Conservation (phyloP, 2,888 invertebrate genomes). For the Pelosia muscerda region DNA sequence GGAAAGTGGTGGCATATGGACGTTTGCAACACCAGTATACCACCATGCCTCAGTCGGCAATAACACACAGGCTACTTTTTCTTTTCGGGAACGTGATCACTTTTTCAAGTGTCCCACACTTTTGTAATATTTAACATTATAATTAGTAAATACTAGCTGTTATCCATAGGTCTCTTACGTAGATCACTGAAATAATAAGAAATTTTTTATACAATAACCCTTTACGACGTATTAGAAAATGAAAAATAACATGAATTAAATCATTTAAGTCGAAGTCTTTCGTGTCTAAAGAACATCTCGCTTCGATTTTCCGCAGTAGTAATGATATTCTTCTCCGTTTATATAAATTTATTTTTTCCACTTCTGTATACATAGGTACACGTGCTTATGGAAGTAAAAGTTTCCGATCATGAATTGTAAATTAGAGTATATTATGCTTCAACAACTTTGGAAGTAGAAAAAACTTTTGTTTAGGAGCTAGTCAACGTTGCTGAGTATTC, state of each 20-base stretch:
- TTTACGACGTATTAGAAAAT: no score
- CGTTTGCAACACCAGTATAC: no score
- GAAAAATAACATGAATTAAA: no score
- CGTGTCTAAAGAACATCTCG: background rate
- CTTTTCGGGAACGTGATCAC: background rate
- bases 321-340: background rate
- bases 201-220: no score
- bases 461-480: constrained; percentile 10
- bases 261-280: no score
- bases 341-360: background rate
- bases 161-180: no score
- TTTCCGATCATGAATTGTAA: constrained; percentile 27
- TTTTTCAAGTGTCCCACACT: background rate
- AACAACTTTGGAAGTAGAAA: constrained; percentile 11
- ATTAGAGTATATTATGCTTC: constrained; percentile 14
- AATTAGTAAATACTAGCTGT: no score
- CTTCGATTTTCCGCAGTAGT: background rate
- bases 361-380: constrained; percentile 2
- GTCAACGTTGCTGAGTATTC: background rate
- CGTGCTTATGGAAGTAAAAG: constrained; percentile 17
- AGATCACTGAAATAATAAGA: no score
- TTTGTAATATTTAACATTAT: no score
- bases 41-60: background rate
- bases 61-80: background rate
- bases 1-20: no score